phyloP scores from a whole-genome alignment of 2,888 invertebrate species.

The Holacanthella duospinosa region DNA sequence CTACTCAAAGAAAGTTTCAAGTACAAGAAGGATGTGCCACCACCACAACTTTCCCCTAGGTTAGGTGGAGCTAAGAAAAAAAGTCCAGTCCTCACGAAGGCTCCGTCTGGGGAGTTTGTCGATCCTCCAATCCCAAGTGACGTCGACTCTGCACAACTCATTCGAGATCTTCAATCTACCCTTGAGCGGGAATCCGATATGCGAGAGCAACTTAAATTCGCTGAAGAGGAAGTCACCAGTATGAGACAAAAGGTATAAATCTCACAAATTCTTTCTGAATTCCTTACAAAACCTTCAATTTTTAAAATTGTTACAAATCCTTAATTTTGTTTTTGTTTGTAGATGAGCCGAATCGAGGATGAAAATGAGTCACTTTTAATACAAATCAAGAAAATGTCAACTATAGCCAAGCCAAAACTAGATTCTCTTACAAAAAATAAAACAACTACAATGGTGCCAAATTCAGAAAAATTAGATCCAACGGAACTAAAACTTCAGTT shows the following conservation, averaged over 20 bases:
- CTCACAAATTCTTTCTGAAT: neutral
- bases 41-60: constrained; percentile 14
- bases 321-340: constrained; percentile 44
- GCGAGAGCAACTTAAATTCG: constrained; percentile 79
- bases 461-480: constrained; percentile 60
- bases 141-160: constrained; percentile 58
- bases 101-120: constrained; percentile 34
- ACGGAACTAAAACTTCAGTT: constrained; percentile 72
- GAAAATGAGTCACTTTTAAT: constrained; percentile 91
- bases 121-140: constrained; percentile 34
- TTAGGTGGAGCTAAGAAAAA: constrained; percentile 28
- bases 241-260: constrained; percentile 28
- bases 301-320: neutral
- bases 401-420: constrained; percentile 55
- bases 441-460: neutral
- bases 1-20: constrained; percentile 67
- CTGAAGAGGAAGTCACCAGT: constrained; percentile 71
- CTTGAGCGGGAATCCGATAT: constrained; percentile 87
- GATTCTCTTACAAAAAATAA: constrained; percentile 3
- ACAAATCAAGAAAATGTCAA: constrained; percentile 93
- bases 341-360: constrained; percentile 85
- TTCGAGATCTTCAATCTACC: constrained; percentile 80
- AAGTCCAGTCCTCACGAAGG: constrained; percentile 33
- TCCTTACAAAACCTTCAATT: neutral
- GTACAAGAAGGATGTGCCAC: constrained; percentile 26